Evolutionary conservation across 2,113 vertebrate species (phyloP).

Genomic region (Pedionomus torquatus): DNA sequence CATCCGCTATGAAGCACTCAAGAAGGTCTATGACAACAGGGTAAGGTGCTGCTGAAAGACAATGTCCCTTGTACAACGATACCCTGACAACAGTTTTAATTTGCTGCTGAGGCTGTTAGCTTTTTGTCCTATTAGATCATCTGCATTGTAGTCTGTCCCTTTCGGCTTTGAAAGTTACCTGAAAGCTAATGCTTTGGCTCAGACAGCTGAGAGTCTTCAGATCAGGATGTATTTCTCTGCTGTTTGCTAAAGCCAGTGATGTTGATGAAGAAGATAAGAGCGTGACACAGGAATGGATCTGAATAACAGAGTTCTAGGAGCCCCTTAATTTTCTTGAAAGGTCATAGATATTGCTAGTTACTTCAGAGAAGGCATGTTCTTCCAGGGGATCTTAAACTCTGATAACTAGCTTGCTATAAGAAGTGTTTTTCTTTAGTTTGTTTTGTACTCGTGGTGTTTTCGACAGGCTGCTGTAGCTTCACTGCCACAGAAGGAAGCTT

Average conservation of each 20-base stretch:
- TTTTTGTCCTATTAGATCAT: neutral
- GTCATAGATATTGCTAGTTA: neutral
- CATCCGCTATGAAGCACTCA: slow-evolving; percentile 97
- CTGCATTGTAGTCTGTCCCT: neutral
- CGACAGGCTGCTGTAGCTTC: neutral
- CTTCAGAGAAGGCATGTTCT: neutral
- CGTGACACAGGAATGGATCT: neutral
- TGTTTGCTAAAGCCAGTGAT: neutral
- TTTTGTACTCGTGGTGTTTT: neutral
- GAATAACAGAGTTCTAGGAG: neutral
- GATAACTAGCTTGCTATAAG: neutral
- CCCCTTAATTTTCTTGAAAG: neutral
- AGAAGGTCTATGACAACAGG: slow-evolving; percentile 98
- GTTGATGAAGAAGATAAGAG: neutral
- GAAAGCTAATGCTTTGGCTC: neutral
- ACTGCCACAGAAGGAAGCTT: neutral
- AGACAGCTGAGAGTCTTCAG: neutral
- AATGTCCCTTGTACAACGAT: fast-evolving
- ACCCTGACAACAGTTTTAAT: neutral
- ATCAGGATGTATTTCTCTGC: neutral
- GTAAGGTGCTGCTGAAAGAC: slow-evolving; percentile 71
- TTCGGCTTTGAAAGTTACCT: neutral
- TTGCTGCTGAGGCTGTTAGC: neutral
- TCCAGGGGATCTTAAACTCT: neutral
- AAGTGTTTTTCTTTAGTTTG: neutral